A percentile compares a stretch with the other conserved stretches of the same genome.
These are phyloP conservation scores for Eretmochelys imbricata DNA, from an alignment of 2,113 vertebrate genomes.

Conservation along the genomic window DNA sequence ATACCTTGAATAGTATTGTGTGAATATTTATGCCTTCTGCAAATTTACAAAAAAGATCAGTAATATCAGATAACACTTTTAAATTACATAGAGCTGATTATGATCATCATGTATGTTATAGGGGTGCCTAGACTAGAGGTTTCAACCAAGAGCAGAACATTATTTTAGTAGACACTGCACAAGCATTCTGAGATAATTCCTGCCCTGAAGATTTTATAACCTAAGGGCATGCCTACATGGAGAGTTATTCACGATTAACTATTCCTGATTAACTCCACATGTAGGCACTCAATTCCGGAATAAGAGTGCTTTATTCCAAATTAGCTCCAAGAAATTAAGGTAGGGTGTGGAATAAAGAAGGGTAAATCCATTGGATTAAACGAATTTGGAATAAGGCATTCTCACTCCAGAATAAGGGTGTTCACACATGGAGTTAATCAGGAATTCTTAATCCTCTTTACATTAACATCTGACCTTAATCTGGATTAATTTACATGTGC, in stretches of 20 bases:
- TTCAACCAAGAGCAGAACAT: background rate
- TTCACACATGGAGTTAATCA: background rate
- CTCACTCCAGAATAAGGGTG: background rate
- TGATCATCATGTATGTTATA: background rate
- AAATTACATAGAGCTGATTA: background rate
- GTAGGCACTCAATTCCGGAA: background rate
- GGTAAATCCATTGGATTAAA: background rate
- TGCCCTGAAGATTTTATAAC: background rate
- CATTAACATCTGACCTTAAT: background rate
- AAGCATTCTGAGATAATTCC: background rate
- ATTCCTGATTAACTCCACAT: background rate
- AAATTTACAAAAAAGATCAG: background rate
- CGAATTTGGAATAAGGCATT: background rate
- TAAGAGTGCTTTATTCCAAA: background rate
- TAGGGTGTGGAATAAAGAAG: background rate
- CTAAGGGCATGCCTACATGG: background rate
- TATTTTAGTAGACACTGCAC: background rate
- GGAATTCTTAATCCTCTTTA: background rate
- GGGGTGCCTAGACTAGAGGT: background rate
- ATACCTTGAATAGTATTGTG: accelerated
- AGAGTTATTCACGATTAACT: background rate
- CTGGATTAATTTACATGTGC: background rate
- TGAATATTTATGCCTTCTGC: background rate
- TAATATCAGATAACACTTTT: background rate
- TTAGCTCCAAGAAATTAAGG: background rate